phyloP scores from a whole-genome alignment of 2,797 vertebrate species.

The Pteronotus mesoamericanus region DNA sequence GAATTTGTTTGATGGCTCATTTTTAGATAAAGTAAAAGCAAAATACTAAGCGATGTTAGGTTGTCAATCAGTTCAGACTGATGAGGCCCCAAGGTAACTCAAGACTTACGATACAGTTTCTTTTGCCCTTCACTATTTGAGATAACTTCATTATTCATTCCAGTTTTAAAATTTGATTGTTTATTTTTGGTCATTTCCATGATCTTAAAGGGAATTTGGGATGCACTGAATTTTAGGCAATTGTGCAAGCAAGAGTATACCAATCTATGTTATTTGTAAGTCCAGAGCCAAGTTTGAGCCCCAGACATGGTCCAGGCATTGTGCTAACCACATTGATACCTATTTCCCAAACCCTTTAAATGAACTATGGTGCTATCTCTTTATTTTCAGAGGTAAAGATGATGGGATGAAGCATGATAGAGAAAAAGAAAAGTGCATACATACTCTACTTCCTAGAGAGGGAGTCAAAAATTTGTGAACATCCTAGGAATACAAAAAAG shows the following conservation, averaged over 20 bases:
- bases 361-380: neutral
- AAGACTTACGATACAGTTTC: neutral
- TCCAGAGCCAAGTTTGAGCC: neutral
- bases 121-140: neutral
- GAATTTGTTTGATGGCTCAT: conserved; percentile 20
- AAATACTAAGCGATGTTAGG: neutral
- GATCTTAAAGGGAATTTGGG: conserved; percentile 24
- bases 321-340: neutral
- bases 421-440: neutral
- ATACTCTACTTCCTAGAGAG: neutral
- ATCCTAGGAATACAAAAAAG: neutral
- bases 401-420: conserved; percentile 5
- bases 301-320: neutral
- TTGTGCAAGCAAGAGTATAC: neutral
- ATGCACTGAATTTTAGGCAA: neutral
- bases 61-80: neutral
- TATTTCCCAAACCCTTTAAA: conserved; percentile 3
- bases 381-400: conserved; percentile 30
- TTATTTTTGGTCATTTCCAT: conserved; percentile 36
- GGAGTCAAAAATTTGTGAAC: neutral
- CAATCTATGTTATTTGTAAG: neutral
- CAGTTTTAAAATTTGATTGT: neutral
- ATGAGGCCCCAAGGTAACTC: neutral
- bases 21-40: conserved; percentile 44
- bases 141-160: conserved; percentile 31